phyloP scores from a whole-genome alignment of 2,113 vertebrate genomes.

The Halichoeres trimaculatus region DNA sequence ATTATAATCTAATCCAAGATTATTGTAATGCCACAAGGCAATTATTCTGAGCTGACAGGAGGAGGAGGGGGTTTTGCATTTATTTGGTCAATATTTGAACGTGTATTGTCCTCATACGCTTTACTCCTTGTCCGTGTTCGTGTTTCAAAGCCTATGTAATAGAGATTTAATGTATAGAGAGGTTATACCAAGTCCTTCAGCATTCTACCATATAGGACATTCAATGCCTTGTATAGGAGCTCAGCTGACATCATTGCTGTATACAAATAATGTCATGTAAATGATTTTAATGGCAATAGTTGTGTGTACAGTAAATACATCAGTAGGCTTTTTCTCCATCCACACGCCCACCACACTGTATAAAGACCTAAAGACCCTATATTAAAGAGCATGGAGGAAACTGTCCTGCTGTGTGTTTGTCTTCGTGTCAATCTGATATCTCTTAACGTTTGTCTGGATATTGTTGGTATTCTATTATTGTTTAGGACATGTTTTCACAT shows the following conservation, averaged over 20 bases:
- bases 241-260: slow-evolving; percentile 47
- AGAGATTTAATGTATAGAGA: slow-evolving; percentile 40
- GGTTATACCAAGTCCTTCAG: slow-evolving; percentile 40
- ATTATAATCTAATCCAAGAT: slow-evolving; percentile 4
- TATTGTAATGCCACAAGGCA: background rate
- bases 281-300: slow-evolving; percentile 76
- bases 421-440: slow-evolving; percentile 8
- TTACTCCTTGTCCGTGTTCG: slow-evolving; percentile 50
- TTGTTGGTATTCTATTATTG: background rate
- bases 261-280: slow-evolving; percentile 54
- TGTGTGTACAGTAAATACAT: slow-evolving; percentile 66
- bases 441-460: background rate
- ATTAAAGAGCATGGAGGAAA: slow-evolving; percentile 82
- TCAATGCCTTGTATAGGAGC: slow-evolving; percentile 42
- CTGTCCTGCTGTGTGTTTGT: slow-evolving; percentile 3
- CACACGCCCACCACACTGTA: slow-evolving; percentile 66
- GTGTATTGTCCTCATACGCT: slow-evolving; percentile 47
- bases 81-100: slow-evolving; percentile 44
- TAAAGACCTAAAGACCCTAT: slow-evolving; percentile 67
- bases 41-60: background rate
- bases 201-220: slow-evolving; percentile 28
- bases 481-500: background rate
- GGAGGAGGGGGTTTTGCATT: slow-evolving; percentile 17
- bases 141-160: slow-evolving; percentile 45
- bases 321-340: slow-evolving; percentile 49